Evolutionary conservation across 2,888 invertebrate genomes (phyloP), one percentile per base, ranked within the genome.

Genomic region (Andrena trimmerana): DNA sequence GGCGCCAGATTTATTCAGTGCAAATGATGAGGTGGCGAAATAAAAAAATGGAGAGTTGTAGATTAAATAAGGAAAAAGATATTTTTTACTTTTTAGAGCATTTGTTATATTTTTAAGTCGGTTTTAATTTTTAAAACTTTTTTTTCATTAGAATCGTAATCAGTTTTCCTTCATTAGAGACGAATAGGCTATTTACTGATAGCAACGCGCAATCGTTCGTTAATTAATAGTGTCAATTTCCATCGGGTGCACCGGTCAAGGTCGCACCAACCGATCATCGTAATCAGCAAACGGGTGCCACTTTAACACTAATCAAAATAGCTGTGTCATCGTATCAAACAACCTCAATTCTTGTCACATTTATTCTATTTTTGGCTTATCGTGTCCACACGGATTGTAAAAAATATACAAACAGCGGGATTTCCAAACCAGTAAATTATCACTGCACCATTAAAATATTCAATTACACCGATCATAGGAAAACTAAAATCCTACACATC

Each of bases 191-290:
- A 20, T 68, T n/a, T 24, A 13, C 24, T 57, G 68, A 74, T 63
- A 74, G 27, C 16, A 24, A 63, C n/a, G 31, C 42, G 29, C 36
- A 8, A 63, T 68, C n/a, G 24, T 65, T 50, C 13, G 48, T 16
- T 68, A 74, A 74, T 69, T 74, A 78, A 74, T 57, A 68, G 31
- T 29, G 27, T 50, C 42, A 13, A 27, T 68, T 57, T 54, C 24
- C 20, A 65, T 54, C 65, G 24, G 10, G 13, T 68, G 24, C 66
- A 29, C 20, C 24, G 10, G 27, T 50, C 67, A 67, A 67, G 31
- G 62, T 67, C 62, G 50, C 50, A 60, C 20, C n/a, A 36, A 13
- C 10, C n/a, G n/a, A 71, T 71, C 65, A 77, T 48, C 42, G 48
- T 48, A 65, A 65, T 54, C 24, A 57, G 33, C 36, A n/a, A 8